Evolutionary conservation across 2,797 vertebrate genomes (phyloP).

Genomic region (Melanotaenia boesemani): DNA sequence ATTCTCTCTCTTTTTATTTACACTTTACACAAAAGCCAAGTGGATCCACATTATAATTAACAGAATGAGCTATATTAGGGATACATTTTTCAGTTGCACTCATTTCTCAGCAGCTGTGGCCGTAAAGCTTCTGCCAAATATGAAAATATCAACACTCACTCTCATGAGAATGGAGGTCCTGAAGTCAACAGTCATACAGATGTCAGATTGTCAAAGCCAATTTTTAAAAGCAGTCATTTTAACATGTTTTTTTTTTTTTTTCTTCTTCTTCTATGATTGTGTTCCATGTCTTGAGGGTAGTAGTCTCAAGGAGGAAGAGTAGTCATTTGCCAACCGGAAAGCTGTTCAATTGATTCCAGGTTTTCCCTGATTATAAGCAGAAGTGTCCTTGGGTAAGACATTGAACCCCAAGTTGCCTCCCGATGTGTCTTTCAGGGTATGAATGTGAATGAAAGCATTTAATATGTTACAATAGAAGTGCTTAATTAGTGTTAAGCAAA

Average conservation of each 20-base stretch:
- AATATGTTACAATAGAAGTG: no score
- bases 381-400: no score
- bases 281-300: no score
- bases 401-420: no score
- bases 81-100: not conserved
- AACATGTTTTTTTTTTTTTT: slow-evolving; percentile 4
- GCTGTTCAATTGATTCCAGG: no score
- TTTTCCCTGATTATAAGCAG: no score
- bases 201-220: not conserved
- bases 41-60: not conserved
- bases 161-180: slow-evolving; percentile 14
- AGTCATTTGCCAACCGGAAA: no score
- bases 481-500: no score
- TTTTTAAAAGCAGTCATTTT: slow-evolving; percentile 12
- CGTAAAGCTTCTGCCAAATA: not conserved
- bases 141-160: slow-evolving; percentile 2
- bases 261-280: not conserved
- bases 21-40: not conserved
- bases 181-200: slow-evolving; percentile 9
- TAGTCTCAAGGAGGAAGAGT: no score
- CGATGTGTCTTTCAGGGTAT: no score
- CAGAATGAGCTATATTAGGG: not conserved
- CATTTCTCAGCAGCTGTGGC: not conserved
- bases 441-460: no score
- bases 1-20: not conserved